Evolutionary conservation across 53 echinoderm and acorn worm species (phyloP).

Genomic region (Stichopus horrens): DNA sequence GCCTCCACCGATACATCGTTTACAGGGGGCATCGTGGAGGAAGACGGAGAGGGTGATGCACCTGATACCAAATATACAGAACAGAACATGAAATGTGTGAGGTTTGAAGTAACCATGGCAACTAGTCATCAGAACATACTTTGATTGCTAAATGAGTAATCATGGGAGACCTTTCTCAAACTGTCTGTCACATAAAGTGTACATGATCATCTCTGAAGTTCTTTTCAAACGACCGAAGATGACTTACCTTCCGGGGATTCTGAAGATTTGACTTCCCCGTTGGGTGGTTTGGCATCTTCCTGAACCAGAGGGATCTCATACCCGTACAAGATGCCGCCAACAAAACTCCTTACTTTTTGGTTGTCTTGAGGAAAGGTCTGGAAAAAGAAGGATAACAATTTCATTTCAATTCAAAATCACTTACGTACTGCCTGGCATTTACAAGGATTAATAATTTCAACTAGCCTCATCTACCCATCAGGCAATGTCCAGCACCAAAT

Average conservation of each 20-base stretch:
- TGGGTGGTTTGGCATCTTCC: constrained; percentile 9
- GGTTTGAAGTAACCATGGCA: no score
- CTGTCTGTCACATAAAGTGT: no score
- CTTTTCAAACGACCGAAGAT: no score
- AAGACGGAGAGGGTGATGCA: neutral
- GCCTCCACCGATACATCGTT: constrained; percentile 18
- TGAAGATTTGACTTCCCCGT: neutral
- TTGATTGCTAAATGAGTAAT: no score
- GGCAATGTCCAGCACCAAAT: no score
- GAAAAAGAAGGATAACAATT: neutral
- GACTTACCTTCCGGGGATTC: constrained; percentile 7
- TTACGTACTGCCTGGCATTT: neutral
- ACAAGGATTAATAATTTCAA: neutral
- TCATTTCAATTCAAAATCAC: neutral
- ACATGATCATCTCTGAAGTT: no score
- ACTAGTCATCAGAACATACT: no score
- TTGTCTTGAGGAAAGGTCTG: constrained; percentile 95
- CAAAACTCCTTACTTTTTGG: constrained; percentile 89
- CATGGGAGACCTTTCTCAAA: no score
- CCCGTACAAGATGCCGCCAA: constrained; percentile 84
- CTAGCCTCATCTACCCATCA: no score
- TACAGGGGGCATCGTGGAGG: constrained; percentile 21
- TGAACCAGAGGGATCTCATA: constrained; percentile 70
- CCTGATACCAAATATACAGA: neutral
- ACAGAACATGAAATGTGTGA: neutral